A percentile compares a stretch with the other conserved stretches of the same genome.
These are phyloP conservation scores for Plodia interpunctella DNA, from an alignment of 1,140 invertebrate genomes.

Conservation along the genomic window DNA sequence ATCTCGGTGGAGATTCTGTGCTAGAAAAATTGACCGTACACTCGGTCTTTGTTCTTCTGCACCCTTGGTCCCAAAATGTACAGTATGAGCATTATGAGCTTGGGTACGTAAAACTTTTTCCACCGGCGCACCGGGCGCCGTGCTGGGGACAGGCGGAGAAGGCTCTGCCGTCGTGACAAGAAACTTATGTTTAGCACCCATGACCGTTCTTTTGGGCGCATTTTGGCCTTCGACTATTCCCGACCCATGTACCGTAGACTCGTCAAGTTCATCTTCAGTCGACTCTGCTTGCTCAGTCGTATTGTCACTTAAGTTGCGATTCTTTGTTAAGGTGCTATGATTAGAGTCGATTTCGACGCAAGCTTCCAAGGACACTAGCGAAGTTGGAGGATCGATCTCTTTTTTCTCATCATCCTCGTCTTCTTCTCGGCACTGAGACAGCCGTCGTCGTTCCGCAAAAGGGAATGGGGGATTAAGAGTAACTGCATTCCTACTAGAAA, in stretches of 20 bases:
- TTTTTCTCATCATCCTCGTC: constrained; percentile 84
- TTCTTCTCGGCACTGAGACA: constrained; percentile 89
- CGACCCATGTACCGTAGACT: not conserved
- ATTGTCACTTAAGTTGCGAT: not conserved
- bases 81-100: constrained; percentile 79
- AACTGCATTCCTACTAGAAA: constrained; percentile 79
- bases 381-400: constrained; percentile 29
- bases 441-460: constrained; percentile 80
- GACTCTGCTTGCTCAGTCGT: constrained; percentile 21
- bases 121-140: constrained; percentile 37
- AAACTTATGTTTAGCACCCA: constrained; percentile 63
- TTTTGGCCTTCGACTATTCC: constrained; percentile 22
- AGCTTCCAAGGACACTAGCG: not conserved
- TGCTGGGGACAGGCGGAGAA: constrained; percentile 16
- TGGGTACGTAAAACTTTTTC: constrained; percentile 76
- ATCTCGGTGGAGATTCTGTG: constrained; percentile 84
- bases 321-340: not conserved
- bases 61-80: constrained; percentile 79
- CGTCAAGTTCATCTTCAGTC: not conserved
- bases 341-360: not conserved
- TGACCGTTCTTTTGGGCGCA: constrained; percentile 57
- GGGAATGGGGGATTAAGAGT: constrained; percentile 74
- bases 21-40: constrained; percentile 75
- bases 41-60: constrained; percentile 76
- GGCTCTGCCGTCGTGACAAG: constrained; percentile 55